Conservation (phyloP, 1,140 invertebrate genomes). For the Tribolium madens region DNA sequence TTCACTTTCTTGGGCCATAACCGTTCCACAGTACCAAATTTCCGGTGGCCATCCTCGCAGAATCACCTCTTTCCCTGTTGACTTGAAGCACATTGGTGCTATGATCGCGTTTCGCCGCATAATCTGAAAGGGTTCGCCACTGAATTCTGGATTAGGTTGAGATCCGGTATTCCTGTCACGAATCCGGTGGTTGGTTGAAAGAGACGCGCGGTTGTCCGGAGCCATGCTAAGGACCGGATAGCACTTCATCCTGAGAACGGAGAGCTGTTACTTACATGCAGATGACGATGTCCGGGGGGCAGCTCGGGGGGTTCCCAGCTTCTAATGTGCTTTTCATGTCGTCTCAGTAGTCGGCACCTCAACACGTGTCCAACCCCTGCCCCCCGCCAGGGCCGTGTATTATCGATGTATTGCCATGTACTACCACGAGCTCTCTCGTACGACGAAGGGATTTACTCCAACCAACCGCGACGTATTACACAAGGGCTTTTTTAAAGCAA, state of each 20-base stretch:
- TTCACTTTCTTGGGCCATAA: neutral
- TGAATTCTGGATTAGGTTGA: constrained; percentile 44
- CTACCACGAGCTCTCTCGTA: constrained; percentile 58
- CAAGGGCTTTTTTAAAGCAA: neutral
- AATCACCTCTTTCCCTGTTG: constrained; percentile 14
- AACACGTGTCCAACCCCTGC: constrained; percentile 62
- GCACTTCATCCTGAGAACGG: constrained; percentile 54
- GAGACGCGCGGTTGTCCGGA: constrained; percentile 36
- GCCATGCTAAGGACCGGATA: constrained; percentile 43
- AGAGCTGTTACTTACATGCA: constrained; percentile 58
- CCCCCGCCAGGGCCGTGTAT: constrained; percentile 58
- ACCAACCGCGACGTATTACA: constrained; percentile 59
- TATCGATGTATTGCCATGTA: constrained; percentile 65
- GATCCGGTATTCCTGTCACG: constrained; percentile 47
- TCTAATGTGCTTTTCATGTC: constrained; percentile 65
- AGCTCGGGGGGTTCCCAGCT: constrained; percentile 48
- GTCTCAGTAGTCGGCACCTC: constrained; percentile 58
- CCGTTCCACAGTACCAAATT: constrained; percentile 1
- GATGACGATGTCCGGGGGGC: constrained; percentile 56
- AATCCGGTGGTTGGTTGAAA: constrained; percentile 40
- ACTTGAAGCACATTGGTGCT: neutral
- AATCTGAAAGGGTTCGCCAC: constrained; percentile 46
- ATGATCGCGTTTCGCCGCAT: constrained; percentile 36
- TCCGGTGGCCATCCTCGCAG: neutral
- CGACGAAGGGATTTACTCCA: constrained; percentile 58